Evolutionary conservation across 2,797 vertebrate species (phyloP), one percentile per base, ranked within the genome.

Genomic region (Sus cebifrons): DNA sequence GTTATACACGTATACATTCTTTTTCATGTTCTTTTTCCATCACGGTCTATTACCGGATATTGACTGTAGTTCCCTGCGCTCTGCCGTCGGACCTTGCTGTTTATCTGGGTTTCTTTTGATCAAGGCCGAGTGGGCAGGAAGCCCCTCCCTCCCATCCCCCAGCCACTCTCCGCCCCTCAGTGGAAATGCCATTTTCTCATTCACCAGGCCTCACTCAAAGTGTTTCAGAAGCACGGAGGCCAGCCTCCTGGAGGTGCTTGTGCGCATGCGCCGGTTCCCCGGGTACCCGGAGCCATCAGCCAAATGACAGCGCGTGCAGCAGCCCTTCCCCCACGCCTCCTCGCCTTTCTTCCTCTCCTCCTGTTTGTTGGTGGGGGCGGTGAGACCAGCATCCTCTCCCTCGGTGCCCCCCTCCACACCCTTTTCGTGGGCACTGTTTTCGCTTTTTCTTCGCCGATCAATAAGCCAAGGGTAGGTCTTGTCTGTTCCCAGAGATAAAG

Each of bases 381-480:
- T 21, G 7, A 32, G 49, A 44, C 36, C 32, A 27, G 20, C 27
- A 86, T 49, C 16, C 36, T 86, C 32, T 89, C 94, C 81, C 15
- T 97, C 60, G 21, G 0, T 88, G 64, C 68, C 68, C 84, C 64
- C n/a, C 40, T 8, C 36, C 10, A n/a, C 25, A 75, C 25, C 74
- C 95, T 86, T 96, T 95, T 84, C 94, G 95, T 81, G 23, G 95
- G 15, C 64, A 81, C 60, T 70, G 27, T 96, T 96, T 97, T 93
- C 81, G 64, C 71, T 92, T 96, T 96, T 96, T 97, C 96, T 95
- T 97, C 96, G 64, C 78, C 81, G 56, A 96, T 97, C 94, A 64
- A 36, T 91, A 91, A 86, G 85, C 71, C 88, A 92, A 97, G 97
- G 92, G 89, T 95, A 95, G 62, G 91, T 84, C 92, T 97, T 92